Base-by-base conservation (phyloP, 2,113 vertebrate genomes). In the Callopanchax toddi region DNA sequence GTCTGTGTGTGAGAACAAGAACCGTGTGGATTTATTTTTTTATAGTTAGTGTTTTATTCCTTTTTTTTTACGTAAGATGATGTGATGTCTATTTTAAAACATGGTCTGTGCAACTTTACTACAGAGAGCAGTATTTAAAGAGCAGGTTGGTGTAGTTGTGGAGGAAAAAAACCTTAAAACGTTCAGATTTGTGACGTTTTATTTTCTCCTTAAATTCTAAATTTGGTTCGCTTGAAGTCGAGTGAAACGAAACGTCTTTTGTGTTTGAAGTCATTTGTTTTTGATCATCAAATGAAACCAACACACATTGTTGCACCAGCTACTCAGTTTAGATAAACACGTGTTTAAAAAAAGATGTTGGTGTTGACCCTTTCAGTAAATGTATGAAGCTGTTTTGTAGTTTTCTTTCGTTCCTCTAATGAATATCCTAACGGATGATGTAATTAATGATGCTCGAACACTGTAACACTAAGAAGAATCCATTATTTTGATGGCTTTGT, bases 401-500 rank as follows among this genome's bases (percentile, higher is more conserved):
- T 82, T 71, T 85, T 71, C 46, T 74, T 70, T 82, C 45, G 45
- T 58, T 76, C 54, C 79, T 57, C 67, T 73, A 40, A 76, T 79
- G 56, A 58, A 71, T 76, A 79, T 81, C 58, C 82, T 37, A 42
- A 65, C 67, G 71, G 72, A 44, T 81, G 69, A 60, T 81, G 75
- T 90, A 65, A 82, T 64, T 61, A 67, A 74, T 82, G 76, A 74
- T 64, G 63, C 78, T 89, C 76, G 63, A 81, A 71, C 76, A 83
- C 79, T 83, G 81, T 89, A 81, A 89, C 86, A 84, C 79, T 78
- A 67, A 83, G 59, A 75, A 73, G 63, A 78, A 60, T 39, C 40
- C 5, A 11, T 75, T 74, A 71, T 83, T 88, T 84, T 81, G 51
- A 80, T 72, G 83, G 82, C 79, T 88, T 89, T 86, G 76, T 86